phyloP scores from a whole-genome alignment of 2,113 vertebrate species.

The Salvelinus fontinalis region DNA sequence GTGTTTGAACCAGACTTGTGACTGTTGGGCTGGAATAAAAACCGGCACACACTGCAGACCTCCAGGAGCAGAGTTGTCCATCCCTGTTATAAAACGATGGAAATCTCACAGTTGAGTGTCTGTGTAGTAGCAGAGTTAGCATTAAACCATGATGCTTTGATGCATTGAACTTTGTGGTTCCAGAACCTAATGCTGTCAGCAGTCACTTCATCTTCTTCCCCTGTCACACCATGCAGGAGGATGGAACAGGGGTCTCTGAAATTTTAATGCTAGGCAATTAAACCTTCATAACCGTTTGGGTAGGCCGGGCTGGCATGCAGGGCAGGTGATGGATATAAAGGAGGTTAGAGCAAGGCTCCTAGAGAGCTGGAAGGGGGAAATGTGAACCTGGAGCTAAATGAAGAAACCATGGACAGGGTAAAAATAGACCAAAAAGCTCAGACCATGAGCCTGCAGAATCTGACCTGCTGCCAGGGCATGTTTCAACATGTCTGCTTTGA shows the following conservation, averaged over 20 bases:
- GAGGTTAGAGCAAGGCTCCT: constrained; percentile 6
- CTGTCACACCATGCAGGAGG: constrained; percentile 22
- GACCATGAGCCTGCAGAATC: too few relatives aligned
- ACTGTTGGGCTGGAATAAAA: too few relatives aligned
- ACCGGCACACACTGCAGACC: too few relatives aligned
- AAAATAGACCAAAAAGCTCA: too few relatives aligned
- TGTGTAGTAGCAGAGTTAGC: too few relatives aligned
- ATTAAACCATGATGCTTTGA: neutral
- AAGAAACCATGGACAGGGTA: constrained; percentile 1
- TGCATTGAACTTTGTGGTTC: neutral
- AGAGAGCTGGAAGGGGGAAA: neutral
- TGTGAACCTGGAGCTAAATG: neutral
- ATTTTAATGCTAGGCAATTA: constrained; percentile 53
- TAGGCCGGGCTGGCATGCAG: constrained; percentile 20
- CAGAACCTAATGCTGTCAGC: neutral
- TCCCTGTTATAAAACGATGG: neutral
- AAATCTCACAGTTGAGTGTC: too few relatives aligned
- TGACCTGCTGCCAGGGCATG: too few relatives aligned
- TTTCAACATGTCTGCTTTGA: too few relatives aligned
- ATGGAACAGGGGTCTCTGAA: constrained; percentile 40
- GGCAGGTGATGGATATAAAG: constrained; percentile 23
- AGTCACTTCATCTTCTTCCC: constrained; percentile 28
- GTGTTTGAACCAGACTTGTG: too few relatives aligned
- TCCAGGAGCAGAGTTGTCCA: too few relatives aligned
- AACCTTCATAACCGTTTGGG: constrained; percentile 37